Base-by-base conservation (phyloP, 92 coral and sea anemone genomes). In the Ricordea florida region DNA sequence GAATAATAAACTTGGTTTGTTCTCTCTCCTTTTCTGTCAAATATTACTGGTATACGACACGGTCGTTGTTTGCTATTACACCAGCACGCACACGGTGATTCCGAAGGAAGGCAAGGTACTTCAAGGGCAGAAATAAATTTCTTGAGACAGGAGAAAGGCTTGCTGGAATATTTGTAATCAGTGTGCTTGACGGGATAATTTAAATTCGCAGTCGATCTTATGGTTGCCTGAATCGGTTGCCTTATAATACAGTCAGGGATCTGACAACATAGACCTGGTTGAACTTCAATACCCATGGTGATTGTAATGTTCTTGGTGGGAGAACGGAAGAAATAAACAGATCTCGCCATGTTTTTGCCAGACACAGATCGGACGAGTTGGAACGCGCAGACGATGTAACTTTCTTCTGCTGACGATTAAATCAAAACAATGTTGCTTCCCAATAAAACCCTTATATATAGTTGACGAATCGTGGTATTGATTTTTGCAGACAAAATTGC, bases 51-150 rank as follows among this genome's bases (percentile, higher is more conserved):
- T 53, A 52, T 37, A 17, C 44, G 61, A 67, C 28, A 20, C 24
- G 60, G 41, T 67, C 62, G 33, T 70, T 70, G 55, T 52, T 52
- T 70, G 53, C 52, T 48, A 11, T 70, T 35, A 32, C 23, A 17
- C 49, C 76, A 69, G 76, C 62, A 49, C 76, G 76, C 63, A 69
- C 77, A 33, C 50, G 52, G 50, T 38, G 66, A 55, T 62, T 52
- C 63, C 36, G 32, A 69, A 69, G 64, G 52, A 69, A 33, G 32
- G 21, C 48, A 50, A 50, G 50, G 78, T 51, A 37, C 50, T 70
- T 70, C 60, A 67, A 67, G 61, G 74, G 32, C 25, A 67, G 74
- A 67, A 67, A 67, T 53, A 67, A 67, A 67, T 28, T 46, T 27
- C 74, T 67, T 67, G 59, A 30, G 30, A 48, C 74, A 42, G 74